phyloP scores from a whole-genome alignment of 2,113 vertebrate species.

The Tragelaphus imberbis region DNA sequence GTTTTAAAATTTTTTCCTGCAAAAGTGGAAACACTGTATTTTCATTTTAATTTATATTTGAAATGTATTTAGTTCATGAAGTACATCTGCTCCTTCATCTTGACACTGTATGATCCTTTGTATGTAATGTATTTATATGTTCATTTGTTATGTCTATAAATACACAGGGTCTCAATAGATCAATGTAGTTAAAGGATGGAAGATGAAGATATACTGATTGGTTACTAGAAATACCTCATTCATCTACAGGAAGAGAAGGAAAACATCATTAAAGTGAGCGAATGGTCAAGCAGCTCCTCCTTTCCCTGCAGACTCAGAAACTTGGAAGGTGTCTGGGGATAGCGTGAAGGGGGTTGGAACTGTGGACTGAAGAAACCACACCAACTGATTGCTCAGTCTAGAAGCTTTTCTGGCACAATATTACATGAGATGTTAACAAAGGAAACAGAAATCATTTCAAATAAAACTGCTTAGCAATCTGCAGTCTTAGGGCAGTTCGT shows the following conservation, averaged over 20 bases:
- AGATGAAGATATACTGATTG: neutral
- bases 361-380: neutral
- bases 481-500: neutral
- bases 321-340: neutral
- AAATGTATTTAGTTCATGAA: constrained; percentile 65
- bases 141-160: constrained; percentile 62
- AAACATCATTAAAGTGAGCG: neutral
- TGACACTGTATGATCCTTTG: constrained; percentile 40
- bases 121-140: constrained; percentile 75
- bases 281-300: neutral
- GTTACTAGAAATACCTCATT: constrained; percentile 64
- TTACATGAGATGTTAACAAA: neutral
- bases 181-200: neutral
- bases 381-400: neutral
- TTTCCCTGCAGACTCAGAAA: neutral
- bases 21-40: constrained; percentile 60
- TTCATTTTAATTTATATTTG: constrained; percentile 72
- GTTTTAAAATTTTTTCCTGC: neutral
- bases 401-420: neutral
- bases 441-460: constrained; percentile 9
- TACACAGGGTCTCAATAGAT: neutral
- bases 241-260: constrained; percentile 19
- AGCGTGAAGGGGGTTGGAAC: neutral
- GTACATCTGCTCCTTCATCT: constrained; percentile 36
- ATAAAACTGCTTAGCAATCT: neutral